Conservation (phyloP, 2,888 invertebrate species). For the Abrostola triplasia region DNA sequence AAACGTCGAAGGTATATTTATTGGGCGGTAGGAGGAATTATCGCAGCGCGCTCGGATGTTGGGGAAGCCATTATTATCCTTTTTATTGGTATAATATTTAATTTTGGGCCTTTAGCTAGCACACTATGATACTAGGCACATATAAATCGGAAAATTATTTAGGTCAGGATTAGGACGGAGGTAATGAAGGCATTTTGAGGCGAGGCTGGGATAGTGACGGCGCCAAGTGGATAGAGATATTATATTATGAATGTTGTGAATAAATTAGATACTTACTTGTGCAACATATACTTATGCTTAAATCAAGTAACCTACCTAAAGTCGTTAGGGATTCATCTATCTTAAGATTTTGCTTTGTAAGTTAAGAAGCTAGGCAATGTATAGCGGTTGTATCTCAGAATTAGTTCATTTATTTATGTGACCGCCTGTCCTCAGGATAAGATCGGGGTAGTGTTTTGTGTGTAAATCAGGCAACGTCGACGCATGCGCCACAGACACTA, state of each 20-base stretch:
- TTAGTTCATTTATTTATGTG: slow-evolving; percentile 74
- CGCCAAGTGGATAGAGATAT: slow-evolving; percentile 1
- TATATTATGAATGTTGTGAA: not conserved
- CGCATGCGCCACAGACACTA: slow-evolving; percentile 57
- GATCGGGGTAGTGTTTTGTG: slow-evolving; percentile 65
- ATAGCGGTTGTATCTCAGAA: slow-evolving; percentile 58
- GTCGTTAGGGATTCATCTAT: too few species aligned
- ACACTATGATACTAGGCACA: slow-evolving; percentile 71
- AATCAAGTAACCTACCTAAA: too few species aligned
- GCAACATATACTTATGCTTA: too few species aligned
- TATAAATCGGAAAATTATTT: slow-evolving; percentile 85
- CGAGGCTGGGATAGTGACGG: slow-evolving; percentile 24
- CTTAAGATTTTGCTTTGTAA: too few species aligned
- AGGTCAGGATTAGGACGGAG: slow-evolving; percentile 50
- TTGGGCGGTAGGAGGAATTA: slow-evolving; percentile 83
- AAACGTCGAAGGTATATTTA: slow-evolving; percentile 87
- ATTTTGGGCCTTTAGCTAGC: slow-evolving; percentile 83
- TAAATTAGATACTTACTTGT: too few species aligned
- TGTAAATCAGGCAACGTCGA: slow-evolving; percentile 67
- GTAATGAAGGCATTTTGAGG: slow-evolving; percentile 53
- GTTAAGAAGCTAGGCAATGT: slow-evolving; percentile 13
- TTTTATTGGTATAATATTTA: slow-evolving; percentile 89
- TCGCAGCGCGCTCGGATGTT: slow-evolving; percentile 81
- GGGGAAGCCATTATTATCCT: slow-evolving; percentile 85
- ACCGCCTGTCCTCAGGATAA: slow-evolving; percentile 71